These are phyloP conservation scores for Drusus annulatus DNA, from an alignment of 1,140 invertebrate species.

Conservation along the genomic window DNA sequence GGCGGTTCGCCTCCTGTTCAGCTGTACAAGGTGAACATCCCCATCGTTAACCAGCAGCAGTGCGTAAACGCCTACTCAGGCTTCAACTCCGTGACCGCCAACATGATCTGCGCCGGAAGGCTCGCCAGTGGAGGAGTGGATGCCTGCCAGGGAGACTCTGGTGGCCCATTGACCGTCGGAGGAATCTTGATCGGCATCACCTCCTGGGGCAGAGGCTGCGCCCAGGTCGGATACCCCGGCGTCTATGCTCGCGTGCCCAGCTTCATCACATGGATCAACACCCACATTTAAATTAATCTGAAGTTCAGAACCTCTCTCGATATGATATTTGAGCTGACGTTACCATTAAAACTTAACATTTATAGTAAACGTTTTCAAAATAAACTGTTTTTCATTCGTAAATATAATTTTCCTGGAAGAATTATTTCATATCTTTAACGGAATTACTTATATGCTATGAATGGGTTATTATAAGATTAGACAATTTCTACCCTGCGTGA, in stretches of 20 bases:
- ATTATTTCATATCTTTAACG: too few relatives aligned
- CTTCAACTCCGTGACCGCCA: conserved; percentile 60
- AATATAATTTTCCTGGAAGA: too few relatives aligned
- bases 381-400: too few relatives aligned
- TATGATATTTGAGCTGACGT: too few relatives aligned
- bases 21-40: conserved; percentile 64
- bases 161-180: conserved; percentile 61
- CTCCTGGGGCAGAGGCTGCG: conserved; percentile 69
- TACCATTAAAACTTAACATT: too few relatives aligned
- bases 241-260: conserved; percentile 74
- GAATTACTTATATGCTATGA: too few relatives aligned
- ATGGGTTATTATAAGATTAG: too few relatives aligned
- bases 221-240: conserved; percentile 70
- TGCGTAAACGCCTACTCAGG: conserved; percentile 61
- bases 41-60: conserved; percentile 58
- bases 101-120: conserved; percentile 73
- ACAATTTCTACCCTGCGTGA: too few relatives aligned
- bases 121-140: conserved; percentile 58
- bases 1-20: conserved; percentile 57
- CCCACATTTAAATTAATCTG: conserved; percentile 32
- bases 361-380: too few relatives aligned
- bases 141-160: conserved; percentile 62
- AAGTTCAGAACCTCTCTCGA: too few relatives aligned
- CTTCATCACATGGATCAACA: conserved; percentile 64
- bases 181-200: conserved; percentile 65